Evolutionary conservation across 2,888 invertebrate species (phyloP).

Genomic region (Tuta absoluta): DNA sequence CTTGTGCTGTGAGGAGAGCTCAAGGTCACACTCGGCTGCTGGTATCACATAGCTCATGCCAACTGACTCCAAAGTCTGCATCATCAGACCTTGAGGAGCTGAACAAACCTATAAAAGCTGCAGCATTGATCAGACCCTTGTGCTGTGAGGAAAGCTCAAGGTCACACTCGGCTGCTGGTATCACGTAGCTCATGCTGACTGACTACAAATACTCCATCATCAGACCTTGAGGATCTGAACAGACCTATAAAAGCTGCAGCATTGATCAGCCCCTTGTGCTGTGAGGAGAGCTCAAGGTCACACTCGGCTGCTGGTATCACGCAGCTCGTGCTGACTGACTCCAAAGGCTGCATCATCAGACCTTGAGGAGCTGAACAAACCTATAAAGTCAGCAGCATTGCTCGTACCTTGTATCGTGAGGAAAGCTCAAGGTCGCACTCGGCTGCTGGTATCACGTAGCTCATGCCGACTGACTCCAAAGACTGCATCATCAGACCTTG

Average conservation of each 20-base stretch:
- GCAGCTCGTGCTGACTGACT: constrained; percentile 85
- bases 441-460: constrained; percentile 84
- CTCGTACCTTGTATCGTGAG: constrained; percentile 81
- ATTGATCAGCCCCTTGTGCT: constrained; percentile 83
- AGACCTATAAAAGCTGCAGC: constrained; percentile 85
- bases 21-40: constrained; percentile 84
- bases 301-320: constrained; percentile 85
- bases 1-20: constrained; percentile 80
- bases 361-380: constrained; percentile 70
- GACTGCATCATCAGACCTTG: constrained; percentile 84
- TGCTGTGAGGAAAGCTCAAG: constrained; percentile 78
- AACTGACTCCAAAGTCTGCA: neutral
- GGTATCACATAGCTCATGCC: constrained; percentile 83
- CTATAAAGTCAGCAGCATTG: constrained; percentile 84
- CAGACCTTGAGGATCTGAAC: constrained; percentile 28
- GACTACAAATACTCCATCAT: neutral
- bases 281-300: constrained; percentile 80
- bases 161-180: constrained; percentile 85
- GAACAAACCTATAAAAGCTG: constrained; percentile 83
- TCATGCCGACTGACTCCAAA: constrained; percentile 85
- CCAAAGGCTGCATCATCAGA: constrained; percentile 83
- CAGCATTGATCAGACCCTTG: constrained; percentile 83
- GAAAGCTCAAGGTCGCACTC: constrained; percentile 84
- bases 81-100: neutral
- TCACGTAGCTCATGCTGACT: constrained; percentile 74